phyloP scores from a whole-genome alignment of 2,113 vertebrate species.

The Poeciliopsis turrubarensis region DNA sequence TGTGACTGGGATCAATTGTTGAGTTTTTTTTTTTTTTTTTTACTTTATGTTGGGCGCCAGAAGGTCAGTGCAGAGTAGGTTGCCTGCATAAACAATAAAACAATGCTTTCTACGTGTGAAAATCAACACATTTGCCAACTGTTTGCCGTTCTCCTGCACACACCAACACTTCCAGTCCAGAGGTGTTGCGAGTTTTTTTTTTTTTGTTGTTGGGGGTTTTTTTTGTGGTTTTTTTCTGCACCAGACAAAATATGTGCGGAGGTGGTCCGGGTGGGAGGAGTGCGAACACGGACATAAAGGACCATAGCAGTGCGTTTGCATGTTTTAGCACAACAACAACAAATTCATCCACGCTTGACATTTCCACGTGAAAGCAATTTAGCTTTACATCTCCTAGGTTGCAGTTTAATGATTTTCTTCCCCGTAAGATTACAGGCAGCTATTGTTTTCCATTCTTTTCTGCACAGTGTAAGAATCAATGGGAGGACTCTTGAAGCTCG shows the following conservation, averaged over 20 bases:
- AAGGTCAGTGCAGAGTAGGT: conserved; percentile 18
- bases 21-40: neutral
- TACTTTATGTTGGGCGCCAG: conserved; percentile 7
- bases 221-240: conserved; percentile 16
- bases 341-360: conserved; percentile 10
- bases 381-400: conserved; percentile 15
- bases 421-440: neutral
- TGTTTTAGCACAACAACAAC: conserved; percentile 1
- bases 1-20: conserved; percentile 7
- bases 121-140: conserved; percentile 25
- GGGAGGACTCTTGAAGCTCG: neutral
- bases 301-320: conserved; percentile 3
- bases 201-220: no score
- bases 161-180: conserved; percentile 27
- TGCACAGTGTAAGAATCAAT: neutral
- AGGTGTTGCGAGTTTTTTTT: conserved; percentile 12
- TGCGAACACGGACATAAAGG: neutral
- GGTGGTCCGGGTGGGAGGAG: conserved; percentile 10
- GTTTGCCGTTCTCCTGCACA: conserved; percentile 23
- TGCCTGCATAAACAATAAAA: conserved; percentile 12
- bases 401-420: conserved; percentile 3
- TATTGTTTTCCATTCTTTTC: conserved; percentile 12
- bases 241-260: conserved; percentile 16
- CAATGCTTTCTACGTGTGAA: conserved; percentile 12
- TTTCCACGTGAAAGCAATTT: conserved; percentile 9